Base-by-base conservation (phyloP, 2,113 vertebrate genomes). In the Spermophilus dauricus region DNA sequence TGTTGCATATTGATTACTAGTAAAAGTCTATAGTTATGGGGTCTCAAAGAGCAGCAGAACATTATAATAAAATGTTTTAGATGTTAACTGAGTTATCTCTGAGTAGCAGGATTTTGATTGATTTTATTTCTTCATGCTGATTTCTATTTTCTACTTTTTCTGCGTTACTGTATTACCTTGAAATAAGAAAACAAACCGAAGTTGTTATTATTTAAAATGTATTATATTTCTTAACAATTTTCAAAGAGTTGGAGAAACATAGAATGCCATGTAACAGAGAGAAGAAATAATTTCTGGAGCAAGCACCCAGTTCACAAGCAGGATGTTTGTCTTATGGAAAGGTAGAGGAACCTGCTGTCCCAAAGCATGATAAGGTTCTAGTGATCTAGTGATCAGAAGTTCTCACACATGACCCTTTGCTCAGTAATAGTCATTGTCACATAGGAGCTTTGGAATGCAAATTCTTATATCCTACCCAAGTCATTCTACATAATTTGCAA, bases 131-230 rank as follows among this genome's bases (percentile, higher is more conserved):
- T 45, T 89, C 51, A 80, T 81, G 22, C 18, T 69, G 85, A 56
- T 51, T 91, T 94, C 32, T 76, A 7, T 56, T 76, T 87, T 84
- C 18, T 87, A 34, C 75, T 61, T 78, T 91, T 93, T 82, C 77
- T 78, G 24, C 53, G 86, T n/a, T 75, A 39, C 22, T 84, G 37
- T 34, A n/a, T 70, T 86, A 24, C 8, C 63, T 69, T 48, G 56
- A 73, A 30, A 73, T 73, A 87, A 87, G 51, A 77, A 87, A 93
- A 61, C 4, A 77, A 85, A 91, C 37, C 20, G 5, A 48, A 65
- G 17, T 32, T 83, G 4, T 84, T 77, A 16, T 78, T 85, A 51
- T 51, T 88, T 24, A 86, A 78, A 58, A 22, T 0, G 56, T 53
- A 69, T 87, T 69, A 22, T 56, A 72, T 80, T 51, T 89, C 16